phyloP scores from a whole-genome alignment of 2,797 vertebrate species.

The Alca torda region DNA sequence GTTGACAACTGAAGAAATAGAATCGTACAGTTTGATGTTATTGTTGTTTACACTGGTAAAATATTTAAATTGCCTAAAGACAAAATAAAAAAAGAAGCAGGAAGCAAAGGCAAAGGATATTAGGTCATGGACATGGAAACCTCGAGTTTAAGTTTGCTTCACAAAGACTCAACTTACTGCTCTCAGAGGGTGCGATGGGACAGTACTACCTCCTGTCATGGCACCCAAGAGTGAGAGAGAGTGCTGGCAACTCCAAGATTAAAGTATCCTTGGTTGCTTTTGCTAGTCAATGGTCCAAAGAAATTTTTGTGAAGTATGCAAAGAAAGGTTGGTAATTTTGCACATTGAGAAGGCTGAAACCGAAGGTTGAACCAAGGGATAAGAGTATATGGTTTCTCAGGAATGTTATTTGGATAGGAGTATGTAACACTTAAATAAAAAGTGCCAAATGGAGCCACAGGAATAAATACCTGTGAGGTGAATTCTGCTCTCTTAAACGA shows the following conservation, averaged over 20 bases:
- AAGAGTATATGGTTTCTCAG: background rate
- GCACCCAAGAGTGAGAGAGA: background rate
- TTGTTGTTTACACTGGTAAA: conserved; percentile 28
- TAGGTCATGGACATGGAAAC: background rate
- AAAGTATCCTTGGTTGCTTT: background rate
- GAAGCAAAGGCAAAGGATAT: background rate
- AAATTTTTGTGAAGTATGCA: background rate
- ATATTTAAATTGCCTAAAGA: conserved; percentile 31
- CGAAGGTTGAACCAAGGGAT: background rate
- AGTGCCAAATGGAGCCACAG: background rate
- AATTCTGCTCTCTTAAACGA: background rate
- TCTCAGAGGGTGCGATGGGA: background rate
- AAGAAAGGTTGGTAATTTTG: background rate
- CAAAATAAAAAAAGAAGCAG: background rate
- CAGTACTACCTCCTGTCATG: background rate
- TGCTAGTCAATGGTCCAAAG: background rate
- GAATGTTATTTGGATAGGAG: background rate
- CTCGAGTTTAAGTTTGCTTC: background rate
- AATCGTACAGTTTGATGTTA: background rate
- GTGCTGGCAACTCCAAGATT: background rate
- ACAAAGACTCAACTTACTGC: fast-evolving
- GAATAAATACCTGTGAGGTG: background rate
- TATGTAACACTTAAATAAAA: background rate
- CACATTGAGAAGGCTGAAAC: background rate
- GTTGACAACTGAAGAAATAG: background rate